Evolutionary conservation across 2,797 vertebrate genomes (phyloP).

Genomic region (Crocodylus rhombifer): DNA sequence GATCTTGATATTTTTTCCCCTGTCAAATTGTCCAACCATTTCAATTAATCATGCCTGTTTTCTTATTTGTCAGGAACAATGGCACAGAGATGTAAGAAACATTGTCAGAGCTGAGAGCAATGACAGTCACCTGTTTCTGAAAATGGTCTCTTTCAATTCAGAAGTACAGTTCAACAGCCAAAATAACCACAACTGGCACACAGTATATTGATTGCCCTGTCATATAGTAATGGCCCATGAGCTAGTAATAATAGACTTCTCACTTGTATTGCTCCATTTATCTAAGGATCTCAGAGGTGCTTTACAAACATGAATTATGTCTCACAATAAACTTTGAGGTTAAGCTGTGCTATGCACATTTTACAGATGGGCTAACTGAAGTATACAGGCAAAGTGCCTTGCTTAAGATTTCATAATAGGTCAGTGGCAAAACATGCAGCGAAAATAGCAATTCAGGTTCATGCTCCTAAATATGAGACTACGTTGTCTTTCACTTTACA

Average conservation of each 20-base stretch:
- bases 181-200: background rate
- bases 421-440: background rate
- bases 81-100: background rate
- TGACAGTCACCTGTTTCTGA: background rate
- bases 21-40: background rate
- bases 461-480: rapidly evolving
- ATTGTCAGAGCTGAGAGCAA: background rate
- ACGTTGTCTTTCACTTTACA: background rate
- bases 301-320: background rate
- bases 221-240: background rate
- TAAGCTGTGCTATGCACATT: background rate
- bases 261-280: background rate
- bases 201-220: background rate
- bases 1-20: background rate
- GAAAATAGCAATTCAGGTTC: background rate
- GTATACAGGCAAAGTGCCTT: background rate
- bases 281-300: background rate
- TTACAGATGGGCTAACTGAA: constrained; percentile 1
- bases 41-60: background rate
- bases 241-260: background rate
- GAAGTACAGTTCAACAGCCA: background rate
- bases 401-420: constrained; percentile 9
- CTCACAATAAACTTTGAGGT: background rate
- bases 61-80: background rate
- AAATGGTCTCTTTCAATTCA: background rate